These are phyloP conservation scores for Pica pica DNA, from an alignment of 2,113 vertebrate species.

Conservation along the genomic window DNA sequence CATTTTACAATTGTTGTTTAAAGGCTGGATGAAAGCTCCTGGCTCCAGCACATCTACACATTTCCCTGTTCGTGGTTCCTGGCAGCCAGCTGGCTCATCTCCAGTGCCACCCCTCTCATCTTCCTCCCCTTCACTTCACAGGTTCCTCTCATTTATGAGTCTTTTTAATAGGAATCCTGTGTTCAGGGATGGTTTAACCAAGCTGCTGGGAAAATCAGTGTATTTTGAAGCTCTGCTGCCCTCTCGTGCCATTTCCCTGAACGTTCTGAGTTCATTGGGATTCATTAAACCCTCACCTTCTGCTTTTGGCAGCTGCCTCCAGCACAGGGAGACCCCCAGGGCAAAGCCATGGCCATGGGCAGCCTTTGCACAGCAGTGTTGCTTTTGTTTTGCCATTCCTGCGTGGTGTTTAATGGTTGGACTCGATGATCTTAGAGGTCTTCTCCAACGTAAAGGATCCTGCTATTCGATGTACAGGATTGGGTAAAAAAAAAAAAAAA, in stretches of 20 bases:
- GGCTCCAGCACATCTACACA: neutral
- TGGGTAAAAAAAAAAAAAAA: neutral
- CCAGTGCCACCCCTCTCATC: neutral
- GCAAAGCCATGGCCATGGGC: neutral
- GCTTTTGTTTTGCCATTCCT: neutral
- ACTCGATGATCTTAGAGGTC: neutral
- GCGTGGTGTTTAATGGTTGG: neutral
- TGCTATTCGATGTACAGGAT: neutral
- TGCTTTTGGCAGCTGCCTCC: neutral
- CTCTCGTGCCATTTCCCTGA: constrained; percentile 32
- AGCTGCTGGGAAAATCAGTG: neutral
- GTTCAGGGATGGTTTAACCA: neutral
- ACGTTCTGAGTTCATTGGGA: neutral
- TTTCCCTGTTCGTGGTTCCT: neutral
- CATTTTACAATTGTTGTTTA: neutral
- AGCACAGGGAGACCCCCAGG: neutral
- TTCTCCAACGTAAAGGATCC: neutral
- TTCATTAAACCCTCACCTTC: neutral
- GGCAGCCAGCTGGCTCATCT: neutral
- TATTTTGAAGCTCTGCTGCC: constrained; percentile 48
- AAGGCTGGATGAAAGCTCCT: neutral
- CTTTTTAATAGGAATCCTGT: neutral
- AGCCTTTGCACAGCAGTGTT: neutral
- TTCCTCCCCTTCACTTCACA: neutral
- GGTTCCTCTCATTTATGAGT: neutral